Conservation (phyloP, 2,797 vertebrate species). For the Chiloscyllium punctatum region DNA sequence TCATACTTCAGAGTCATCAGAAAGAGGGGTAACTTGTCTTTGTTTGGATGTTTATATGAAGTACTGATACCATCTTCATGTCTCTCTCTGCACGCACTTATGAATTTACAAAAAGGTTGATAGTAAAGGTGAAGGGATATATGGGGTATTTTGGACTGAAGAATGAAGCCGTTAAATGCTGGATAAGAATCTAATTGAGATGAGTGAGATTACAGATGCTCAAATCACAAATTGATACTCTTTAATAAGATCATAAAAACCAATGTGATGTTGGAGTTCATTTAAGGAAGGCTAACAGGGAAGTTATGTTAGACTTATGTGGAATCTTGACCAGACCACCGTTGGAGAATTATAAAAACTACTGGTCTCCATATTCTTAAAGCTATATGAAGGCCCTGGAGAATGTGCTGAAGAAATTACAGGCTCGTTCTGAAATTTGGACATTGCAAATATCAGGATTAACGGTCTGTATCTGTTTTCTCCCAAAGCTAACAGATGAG, state of each 20-base stretch:
- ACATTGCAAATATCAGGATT: not conserved
- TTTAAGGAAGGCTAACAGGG: not conserved
- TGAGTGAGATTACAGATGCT: not conserved
- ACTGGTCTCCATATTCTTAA: not conserved
- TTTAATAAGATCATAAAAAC: not conserved
- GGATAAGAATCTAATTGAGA: not conserved
- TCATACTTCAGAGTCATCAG: not conserved
- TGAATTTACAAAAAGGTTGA: not conserved
- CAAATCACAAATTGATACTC: not conserved
- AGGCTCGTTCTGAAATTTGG: not conserved
- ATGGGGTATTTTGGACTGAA: not conserved
- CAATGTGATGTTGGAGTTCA: not conserved
- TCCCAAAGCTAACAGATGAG: not conserved
- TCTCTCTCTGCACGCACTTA: not conserved
- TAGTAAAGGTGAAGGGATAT: not conserved
- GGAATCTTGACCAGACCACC: not conserved
- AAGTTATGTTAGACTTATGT: not conserved
- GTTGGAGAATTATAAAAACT: not conserved
- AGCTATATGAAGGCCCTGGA: not conserved
- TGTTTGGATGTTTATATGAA: not conserved
- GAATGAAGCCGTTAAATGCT: not conserved
- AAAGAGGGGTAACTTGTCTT: not conserved
- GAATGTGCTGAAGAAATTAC: not conserved
- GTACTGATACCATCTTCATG: no score
- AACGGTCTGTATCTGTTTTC: not conserved